Evolutionary conservation across 1,140 invertebrate species (phyloP).

Genomic region (Pseudomyrmex concolor): DNA sequence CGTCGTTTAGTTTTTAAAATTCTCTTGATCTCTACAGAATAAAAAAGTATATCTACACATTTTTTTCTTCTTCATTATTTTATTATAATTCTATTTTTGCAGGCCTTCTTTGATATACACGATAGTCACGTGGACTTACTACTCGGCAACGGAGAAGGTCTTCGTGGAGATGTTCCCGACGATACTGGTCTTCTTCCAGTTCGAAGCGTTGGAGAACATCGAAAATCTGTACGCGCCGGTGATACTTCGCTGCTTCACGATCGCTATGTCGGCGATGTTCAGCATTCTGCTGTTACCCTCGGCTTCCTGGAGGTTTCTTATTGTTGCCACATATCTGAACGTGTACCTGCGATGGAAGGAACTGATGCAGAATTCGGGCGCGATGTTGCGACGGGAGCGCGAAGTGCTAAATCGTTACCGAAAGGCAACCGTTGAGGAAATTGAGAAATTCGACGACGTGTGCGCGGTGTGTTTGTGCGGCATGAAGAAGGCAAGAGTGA

Average conservation of each 20-base stretch:
- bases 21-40: neutral
- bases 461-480: slow-evolving; percentile 90
- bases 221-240: slow-evolving; percentile 89
- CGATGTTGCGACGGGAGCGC: slow-evolving; percentile 86
- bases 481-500: slow-evolving; percentile 89
- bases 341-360: slow-evolving; percentile 89
- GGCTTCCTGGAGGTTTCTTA: slow-evolving; percentile 86
- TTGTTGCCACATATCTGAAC: slow-evolving; percentile 88
- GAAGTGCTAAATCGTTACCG: slow-evolving; percentile 88
- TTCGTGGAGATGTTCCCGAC: slow-evolving; percentile 88
- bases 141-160: slow-evolving; percentile 90
- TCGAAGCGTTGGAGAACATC: slow-evolving; percentile 88
- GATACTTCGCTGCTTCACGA: slow-evolving; percentile 86
- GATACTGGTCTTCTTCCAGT: slow-evolving; percentile 85
- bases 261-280: slow-evolving; percentile 85
- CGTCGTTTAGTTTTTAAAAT: neutral
- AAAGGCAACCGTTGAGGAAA: slow-evolving; percentile 88
- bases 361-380: slow-evolving; percentile 85
- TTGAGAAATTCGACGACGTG: slow-evolving; percentile 89
- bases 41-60: neutral
- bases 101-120: slow-evolving; percentile 88
- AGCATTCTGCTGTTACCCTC: slow-evolving; percentile 85
- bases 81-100: neutral
- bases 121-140: slow-evolving; percentile 89
- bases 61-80: too few relatives aligned